Evolutionary conservation across 2,113 vertebrate species (phyloP).

Genomic region (Fregata magnificens): DNA sequence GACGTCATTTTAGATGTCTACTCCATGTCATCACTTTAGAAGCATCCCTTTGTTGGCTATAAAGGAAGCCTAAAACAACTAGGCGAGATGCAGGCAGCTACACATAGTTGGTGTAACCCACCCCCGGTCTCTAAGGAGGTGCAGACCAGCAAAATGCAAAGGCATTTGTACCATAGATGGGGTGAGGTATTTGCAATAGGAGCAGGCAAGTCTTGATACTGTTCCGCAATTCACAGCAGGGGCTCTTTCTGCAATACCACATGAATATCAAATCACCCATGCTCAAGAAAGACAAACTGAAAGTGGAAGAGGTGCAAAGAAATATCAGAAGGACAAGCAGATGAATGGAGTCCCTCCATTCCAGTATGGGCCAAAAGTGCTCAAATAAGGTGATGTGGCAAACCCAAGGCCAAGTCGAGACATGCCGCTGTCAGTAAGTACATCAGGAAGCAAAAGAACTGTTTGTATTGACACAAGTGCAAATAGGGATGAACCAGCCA

Average conservation of each 20-base stretch:
- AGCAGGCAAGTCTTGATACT: background rate
- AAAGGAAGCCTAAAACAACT: background rate
- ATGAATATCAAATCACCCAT: background rate
- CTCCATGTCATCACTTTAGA: background rate
- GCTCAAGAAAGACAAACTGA: background rate
- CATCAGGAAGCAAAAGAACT: background rate
- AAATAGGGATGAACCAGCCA: background rate
- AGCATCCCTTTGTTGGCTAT: background rate
- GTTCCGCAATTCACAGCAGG: background rate
- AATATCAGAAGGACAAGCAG: background rate
- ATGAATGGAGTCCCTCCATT: background rate
- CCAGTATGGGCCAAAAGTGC: background rate
- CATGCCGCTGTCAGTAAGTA: background rate
- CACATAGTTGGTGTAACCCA: rapidly evolving
- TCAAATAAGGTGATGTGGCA: rapidly evolving
- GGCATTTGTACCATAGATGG: background rate
- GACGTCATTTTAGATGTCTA: background rate
- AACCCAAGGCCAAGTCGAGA: background rate
- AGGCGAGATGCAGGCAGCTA: background rate
- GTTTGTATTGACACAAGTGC: background rate
- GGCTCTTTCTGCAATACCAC: background rate
- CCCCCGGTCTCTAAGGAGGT: background rate
- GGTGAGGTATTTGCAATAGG: background rate
- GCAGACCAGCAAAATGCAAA: background rate
- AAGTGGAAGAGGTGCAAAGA: background rate